Conservation (phyloP, 2,888 invertebrate genomes). For the Phyto melanocephala region DNA sequence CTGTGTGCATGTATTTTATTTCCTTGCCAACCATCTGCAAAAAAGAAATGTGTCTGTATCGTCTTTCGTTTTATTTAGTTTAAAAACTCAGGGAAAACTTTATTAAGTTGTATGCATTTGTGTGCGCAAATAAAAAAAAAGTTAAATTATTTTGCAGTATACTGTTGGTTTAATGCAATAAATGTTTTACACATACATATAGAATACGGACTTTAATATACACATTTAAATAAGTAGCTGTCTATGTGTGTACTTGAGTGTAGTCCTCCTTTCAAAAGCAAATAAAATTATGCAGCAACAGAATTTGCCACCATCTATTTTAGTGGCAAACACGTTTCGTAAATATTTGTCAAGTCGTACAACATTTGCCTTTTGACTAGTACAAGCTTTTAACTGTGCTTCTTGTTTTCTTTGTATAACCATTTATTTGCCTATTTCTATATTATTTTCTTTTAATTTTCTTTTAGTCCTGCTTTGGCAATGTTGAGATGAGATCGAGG, state of each 20-base stretch:
- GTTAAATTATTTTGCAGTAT: constrained; percentile 50
- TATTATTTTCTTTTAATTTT: constrained; percentile 4
- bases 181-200: neutral
- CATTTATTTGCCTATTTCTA: neutral
- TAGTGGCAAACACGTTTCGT: constrained; percentile 70
- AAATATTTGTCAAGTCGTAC: constrained; percentile 71
- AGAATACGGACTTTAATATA: constrained; percentile 1
- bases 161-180: neutral
- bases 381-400: constrained; percentile 1
- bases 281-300: constrained; percentile 51
- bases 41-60: neutral
- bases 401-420: constrained; percentile 4
- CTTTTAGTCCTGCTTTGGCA: constrained; percentile 35
- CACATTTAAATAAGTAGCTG: neutral
- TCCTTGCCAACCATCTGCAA: neutral
- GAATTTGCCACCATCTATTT: constrained; percentile 59
- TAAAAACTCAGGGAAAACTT: constrained; percentile 30
- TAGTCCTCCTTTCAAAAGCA: constrained; percentile 30
- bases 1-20: neutral
- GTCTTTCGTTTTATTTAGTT: neutral
- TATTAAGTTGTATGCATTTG: constrained; percentile 47
- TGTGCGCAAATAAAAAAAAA: constrained; percentile 19
- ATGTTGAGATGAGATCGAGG: neutral
- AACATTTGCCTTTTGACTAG: constrained; percentile 66
- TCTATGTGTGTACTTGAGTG: neutral